Evolutionary conservation across 2,797 vertebrate genomes (phyloP).

Genomic region (Schizopygopsis malacanthus): DNA sequence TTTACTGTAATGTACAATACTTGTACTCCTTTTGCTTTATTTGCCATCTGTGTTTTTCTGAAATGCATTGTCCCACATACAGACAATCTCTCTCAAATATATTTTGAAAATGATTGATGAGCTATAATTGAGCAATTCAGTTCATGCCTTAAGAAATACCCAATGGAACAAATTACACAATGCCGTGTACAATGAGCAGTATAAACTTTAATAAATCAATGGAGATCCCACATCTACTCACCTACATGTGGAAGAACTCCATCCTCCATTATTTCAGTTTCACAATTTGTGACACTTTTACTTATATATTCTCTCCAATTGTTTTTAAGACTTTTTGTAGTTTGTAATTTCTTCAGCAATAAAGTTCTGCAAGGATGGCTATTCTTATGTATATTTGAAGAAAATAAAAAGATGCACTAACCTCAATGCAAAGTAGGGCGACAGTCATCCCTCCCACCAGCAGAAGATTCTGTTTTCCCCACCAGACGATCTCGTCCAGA

Average conservation of each 20-base stretch:
- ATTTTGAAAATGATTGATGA: neutral
- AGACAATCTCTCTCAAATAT: neutral
- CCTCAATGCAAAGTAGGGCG: constrained; percentile 74
- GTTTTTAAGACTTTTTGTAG: neutral
- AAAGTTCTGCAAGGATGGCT: neutral
- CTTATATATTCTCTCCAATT: neutral
- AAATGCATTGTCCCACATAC: neutral
- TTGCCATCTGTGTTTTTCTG: neutral
- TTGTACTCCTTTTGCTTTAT: no score
- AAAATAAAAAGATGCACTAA: constrained; percentile 3
- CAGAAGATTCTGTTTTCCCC: constrained; percentile 78
- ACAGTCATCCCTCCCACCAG: constrained; percentile 76
- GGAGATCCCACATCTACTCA: neutral
- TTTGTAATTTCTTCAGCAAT: neutral
- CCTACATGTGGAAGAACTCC: neutral
- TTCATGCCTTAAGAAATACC: neutral
- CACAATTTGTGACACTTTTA: neutral
- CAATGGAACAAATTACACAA: neutral
- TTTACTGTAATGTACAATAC: no score
- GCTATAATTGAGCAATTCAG: neutral
- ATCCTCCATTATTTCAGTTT: neutral
- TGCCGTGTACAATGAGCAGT: neutral
- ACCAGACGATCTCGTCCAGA: constrained; percentile 76
- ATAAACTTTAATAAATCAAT: neutral
- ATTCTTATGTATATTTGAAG: neutral